A percentile compares a stretch with the other conserved stretches of the same genome.
Evolutionary conservation across 2,797 vertebrate genomes (phyloP).

Genomic region (Pseudochromis fuscus): DNA sequence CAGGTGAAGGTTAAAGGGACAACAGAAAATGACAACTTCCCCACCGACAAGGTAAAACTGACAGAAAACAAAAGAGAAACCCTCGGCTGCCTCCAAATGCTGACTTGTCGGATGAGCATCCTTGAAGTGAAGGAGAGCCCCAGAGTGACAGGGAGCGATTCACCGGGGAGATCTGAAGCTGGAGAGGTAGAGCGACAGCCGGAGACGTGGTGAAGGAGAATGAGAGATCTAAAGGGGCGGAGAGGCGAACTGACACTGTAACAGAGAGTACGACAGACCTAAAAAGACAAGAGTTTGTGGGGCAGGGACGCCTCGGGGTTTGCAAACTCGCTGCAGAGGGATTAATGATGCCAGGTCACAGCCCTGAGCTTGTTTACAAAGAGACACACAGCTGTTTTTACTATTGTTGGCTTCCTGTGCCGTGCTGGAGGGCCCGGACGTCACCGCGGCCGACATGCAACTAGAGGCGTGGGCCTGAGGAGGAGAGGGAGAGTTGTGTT

Average conservation of each 20-base stretch:
- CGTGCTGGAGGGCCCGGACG: conserved; percentile 22
- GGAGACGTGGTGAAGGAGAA: conserved; percentile 34
- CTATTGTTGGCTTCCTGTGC: conserved; percentile 3
- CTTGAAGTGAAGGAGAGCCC: conserved; percentile 62
- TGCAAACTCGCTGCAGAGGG: conserved; percentile 39
- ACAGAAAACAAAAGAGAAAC: conserved; percentile 29
- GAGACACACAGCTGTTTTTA: conserved; percentile 47
- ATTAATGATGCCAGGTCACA: conserved; percentile 66
- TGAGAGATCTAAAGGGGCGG: conserved; percentile 39
- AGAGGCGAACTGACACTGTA: conserved; percentile 49
- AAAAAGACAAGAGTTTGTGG: conserved; percentile 43
- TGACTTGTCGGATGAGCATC: conserved; percentile 54
- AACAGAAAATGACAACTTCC: conserved; percentile 22
- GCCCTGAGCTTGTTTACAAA: conserved; percentile 68
- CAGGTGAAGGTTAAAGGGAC: neutral
- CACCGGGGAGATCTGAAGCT: conserved; percentile 32
- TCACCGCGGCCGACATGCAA: conserved; percentile 24
- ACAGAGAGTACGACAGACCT: conserved; percentile 29
- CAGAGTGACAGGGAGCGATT: conserved; percentile 42
- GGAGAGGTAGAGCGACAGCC: conserved; percentile 30
- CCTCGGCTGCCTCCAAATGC: conserved; percentile 46
- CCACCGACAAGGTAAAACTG: conserved; percentile 21
- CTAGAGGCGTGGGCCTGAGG: neutral
- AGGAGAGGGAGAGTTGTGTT: neutral
- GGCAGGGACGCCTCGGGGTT: conserved; percentile 46